A percentile compares a stretch with the other conserved stretches of the same genome.
These are phyloP conservation scores for Hoplostethus atlanticus DNA, from an alignment of 2,797 vertebrate species.

Conservation along the genomic window DNA sequence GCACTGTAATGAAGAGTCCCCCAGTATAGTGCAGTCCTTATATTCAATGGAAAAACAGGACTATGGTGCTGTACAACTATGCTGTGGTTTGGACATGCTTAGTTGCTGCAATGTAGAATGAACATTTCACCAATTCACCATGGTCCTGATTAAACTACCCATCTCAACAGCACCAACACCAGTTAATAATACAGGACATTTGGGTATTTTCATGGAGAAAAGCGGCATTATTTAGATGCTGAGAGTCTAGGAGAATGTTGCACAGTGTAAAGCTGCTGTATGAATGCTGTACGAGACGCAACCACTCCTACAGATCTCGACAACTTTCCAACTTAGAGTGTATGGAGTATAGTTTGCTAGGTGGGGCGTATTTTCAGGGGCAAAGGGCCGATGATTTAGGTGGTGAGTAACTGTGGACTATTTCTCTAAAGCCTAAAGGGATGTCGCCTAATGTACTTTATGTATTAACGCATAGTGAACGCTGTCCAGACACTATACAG, in stretches of 20 bases:
- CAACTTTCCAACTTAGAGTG: conserved; percentile 11
- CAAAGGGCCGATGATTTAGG: not conserved
- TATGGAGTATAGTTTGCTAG: conserved; percentile 1
- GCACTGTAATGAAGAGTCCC: not conserved
- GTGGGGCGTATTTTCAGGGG: not conserved
- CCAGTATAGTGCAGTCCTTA: not conserved
- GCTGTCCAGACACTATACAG: not conserved
- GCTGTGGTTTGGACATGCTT: not conserved
- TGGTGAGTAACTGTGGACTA: not conserved
- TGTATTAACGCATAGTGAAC: not conserved
- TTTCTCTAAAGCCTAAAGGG: conserved; percentile 2
- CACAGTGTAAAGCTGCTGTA: conserved; percentile 1
- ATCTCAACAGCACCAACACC: not conserved
- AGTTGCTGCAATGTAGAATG: not conserved
- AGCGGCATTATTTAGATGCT: not conserved
- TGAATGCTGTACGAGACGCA: conserved; percentile 5
- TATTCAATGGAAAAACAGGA: not conserved
- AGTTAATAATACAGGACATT: not conserved
- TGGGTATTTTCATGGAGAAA: not conserved
- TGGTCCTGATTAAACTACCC: not conserved
- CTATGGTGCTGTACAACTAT: not conserved
- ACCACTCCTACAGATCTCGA: conserved; percentile 6
- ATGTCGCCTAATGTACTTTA: not conserved
- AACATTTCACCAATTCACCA: not conserved
- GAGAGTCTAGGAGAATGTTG: not conserved